A percentile compares a stretch with the other conserved stretches of the same genome.
phyloP scores from a whole-genome alignment of 2,888 invertebrate genomes.

The Oscheius myriophilus region DNA sequence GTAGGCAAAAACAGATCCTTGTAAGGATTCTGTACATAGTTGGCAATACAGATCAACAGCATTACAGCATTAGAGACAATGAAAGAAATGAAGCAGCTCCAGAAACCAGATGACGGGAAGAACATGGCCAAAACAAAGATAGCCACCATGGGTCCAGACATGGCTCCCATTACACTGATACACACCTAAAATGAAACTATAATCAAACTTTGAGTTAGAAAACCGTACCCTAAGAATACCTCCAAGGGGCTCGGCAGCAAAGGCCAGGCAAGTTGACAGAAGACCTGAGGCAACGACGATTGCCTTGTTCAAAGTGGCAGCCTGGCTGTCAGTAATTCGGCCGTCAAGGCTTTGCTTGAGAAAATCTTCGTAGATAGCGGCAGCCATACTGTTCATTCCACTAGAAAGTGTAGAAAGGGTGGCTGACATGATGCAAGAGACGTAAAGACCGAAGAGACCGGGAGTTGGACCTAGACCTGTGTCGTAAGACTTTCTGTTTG shows the following conservation, averaged over 20 bases:
- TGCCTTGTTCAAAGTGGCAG: conserved; percentile 48
- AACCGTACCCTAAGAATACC: conserved; percentile 58
- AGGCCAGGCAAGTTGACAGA: conserved; percentile 52
- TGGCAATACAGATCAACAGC: conserved; percentile 49
- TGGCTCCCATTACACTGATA: conserved; percentile 63
- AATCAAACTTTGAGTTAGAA: too few relatives aligned
- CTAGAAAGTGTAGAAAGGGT: conserved; percentile 65
- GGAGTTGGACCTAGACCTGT: conserved; percentile 54
- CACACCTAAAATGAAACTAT: conserved; percentile 43
- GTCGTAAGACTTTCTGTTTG: too few relatives aligned
- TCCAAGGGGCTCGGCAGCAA: conserved; percentile 59
- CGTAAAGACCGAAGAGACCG: conserved; percentile 63
- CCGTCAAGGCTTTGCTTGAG: conserved; percentile 51
- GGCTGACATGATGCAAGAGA: conserved; percentile 63
- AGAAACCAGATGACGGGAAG: conserved; percentile 57
- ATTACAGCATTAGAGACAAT: conserved; percentile 53
- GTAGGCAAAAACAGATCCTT: conserved; percentile 53
- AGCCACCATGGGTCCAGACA: conserved; percentile 62
- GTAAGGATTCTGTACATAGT: conserved; percentile 55
- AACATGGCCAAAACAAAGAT: conserved; percentile 64
- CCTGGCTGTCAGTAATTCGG: conserved; percentile 47
- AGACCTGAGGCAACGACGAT: conserved; percentile 50
- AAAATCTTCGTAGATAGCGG: conserved; percentile 67
- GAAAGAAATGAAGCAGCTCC: conserved; percentile 58
- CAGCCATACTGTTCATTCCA: conserved; percentile 64